Base-by-base conservation (phyloP, 2,113 vertebrate genomes). In the Poeciliopsis retropinna region DNA sequence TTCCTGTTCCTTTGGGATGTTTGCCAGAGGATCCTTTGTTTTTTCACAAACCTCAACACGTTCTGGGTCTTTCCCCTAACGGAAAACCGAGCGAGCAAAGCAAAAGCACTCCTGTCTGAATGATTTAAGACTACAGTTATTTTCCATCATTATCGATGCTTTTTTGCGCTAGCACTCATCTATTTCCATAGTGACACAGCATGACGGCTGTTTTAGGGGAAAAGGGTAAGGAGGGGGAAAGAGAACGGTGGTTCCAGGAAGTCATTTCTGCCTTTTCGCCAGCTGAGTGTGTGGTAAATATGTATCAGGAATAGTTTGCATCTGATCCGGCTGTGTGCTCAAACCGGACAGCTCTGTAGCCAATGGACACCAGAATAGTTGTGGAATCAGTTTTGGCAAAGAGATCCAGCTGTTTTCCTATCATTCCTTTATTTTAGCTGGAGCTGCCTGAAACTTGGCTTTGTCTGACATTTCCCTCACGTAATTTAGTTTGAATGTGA, bases 171-270 rank as follows among this genome's bases (percentile, higher is more conserved):
- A 68, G 80, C 51, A 73, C 82, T 65, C 72, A 74, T 88, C 81
- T 89, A 82, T 91, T 89, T 88, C 82, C 78, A 85, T 65, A 61
- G 81, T 86, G 85, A 91, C 89, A 76, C 75, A 84, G 90, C 88
- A 74, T 84, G 81, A 89, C 80, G 60, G 51, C 81, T 82, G 67
- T 86, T 87, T 81, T 89, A 68, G 76, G 85, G 76, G 83, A 80
- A 85, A 74, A 83, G 64, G 67, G 44, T 28, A 78, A 65, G 67
- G 34, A 68, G 61, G 68, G 75, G 63, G 22, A 4, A 29, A 68
- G 68, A 71, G 83, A 73, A 67, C 22, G 44, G 78, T 9, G 10
- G 68, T 91, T 93, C 90, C 87, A 89, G 87, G 82, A 90, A 91
- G 87, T 85, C 60, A 0, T 66, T 82, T 44, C 70, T 72, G 78